Percentiles rank a stretch among this genome's conserved stretches.
Conservation (phyloP, 1,140 invertebrate genomes). For the Probaryconus sp. region DNA sequence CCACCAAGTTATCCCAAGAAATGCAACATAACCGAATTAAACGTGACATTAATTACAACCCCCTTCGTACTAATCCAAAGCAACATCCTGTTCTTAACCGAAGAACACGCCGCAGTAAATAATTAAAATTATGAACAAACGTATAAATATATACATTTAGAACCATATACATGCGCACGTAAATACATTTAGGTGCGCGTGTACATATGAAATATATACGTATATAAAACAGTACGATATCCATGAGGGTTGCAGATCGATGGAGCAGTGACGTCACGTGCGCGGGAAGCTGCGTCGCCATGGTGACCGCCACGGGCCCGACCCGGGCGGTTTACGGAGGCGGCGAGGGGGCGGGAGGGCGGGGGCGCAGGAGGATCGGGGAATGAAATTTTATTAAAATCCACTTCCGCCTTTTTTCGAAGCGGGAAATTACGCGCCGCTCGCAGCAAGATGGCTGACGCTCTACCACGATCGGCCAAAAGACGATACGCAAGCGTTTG, state of each 20-base stretch:
- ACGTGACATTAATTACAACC: too few relatives aligned
- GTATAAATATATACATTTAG: too few relatives aligned
- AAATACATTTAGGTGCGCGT: too few relatives aligned
- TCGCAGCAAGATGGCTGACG: slow-evolving; percentile 55
- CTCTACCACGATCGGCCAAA: slow-evolving; percentile 40
- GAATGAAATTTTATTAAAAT: slow-evolving; percentile 79
- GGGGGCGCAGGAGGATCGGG: slow-evolving; percentile 61
- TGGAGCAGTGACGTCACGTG: slow-evolving; percentile 78
- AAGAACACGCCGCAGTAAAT: too few relatives aligned
- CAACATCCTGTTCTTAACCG: too few relatives aligned
- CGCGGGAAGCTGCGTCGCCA: slow-evolving; percentile 76
- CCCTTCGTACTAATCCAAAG: too few relatives aligned
- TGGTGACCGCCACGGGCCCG: slow-evolving; percentile 78
- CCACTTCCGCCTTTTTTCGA: slow-evolving; percentile 68
- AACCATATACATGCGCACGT: too few relatives aligned
- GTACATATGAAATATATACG: slow-evolving; percentile 32
- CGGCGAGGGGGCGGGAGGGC: slow-evolving; percentile 57
- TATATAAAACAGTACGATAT: slow-evolving; percentile 55
- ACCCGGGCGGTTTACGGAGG: slow-evolving; percentile 60
- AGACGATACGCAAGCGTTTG: slow-evolving; percentile 22
- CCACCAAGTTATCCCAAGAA: too few relatives aligned
- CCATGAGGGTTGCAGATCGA: slow-evolving; percentile 74
- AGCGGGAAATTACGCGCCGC: slow-evolving; percentile 58
- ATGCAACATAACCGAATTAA: too few relatives aligned
- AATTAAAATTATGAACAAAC: too few relatives aligned